A percentile compares a stretch with the other conserved stretches of the same genome.
These are phyloP conservation scores for Kryphioiulus occultus DNA, from an alignment of 2,888 invertebrate genomes.

Conservation along the genomic window DNA sequence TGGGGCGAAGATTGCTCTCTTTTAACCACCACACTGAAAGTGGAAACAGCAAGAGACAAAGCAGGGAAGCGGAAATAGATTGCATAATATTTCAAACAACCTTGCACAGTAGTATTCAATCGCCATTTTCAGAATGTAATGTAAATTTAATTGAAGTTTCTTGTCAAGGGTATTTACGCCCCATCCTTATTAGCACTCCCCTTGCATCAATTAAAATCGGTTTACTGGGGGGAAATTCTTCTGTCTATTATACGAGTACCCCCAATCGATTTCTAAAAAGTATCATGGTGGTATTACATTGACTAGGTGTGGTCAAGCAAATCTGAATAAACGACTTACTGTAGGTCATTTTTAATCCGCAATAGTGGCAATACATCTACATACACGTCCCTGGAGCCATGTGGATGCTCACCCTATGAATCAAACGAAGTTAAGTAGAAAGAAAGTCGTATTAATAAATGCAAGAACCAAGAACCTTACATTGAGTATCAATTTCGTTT, in stretches of 20 bases:
- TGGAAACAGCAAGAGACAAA: background rate
- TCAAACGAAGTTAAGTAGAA: background rate
- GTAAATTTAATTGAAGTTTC: background rate
- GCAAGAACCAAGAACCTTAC: background rate
- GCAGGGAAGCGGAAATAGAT: background rate
- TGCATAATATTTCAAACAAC: background rate
- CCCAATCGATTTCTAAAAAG: background rate
- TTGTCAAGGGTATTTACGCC: background rate
- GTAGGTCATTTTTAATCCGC: background rate
- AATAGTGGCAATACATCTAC: background rate
- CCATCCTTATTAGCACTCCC: background rate
- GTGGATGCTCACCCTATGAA: background rate
- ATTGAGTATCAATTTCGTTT: background rate
- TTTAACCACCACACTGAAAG: background rate
- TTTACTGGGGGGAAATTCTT: background rate
- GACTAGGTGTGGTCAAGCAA: constrained; percentile 16
- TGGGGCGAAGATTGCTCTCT: background rate
- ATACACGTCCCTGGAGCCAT: background rate
- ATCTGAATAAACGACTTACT: background rate
- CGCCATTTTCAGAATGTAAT: background rate
- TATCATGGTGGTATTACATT: background rate
- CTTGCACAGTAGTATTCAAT: background rate
- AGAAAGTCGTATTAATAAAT: background rate
- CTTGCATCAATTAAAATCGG: background rate
- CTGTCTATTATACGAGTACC: background rate